Percentiles rank a stretch among this genome's conserved stretches.
Evolutionary conservation across 2,113 vertebrate genomes (phyloP).

Genomic region (Pelodiscus sinensis): DNA sequence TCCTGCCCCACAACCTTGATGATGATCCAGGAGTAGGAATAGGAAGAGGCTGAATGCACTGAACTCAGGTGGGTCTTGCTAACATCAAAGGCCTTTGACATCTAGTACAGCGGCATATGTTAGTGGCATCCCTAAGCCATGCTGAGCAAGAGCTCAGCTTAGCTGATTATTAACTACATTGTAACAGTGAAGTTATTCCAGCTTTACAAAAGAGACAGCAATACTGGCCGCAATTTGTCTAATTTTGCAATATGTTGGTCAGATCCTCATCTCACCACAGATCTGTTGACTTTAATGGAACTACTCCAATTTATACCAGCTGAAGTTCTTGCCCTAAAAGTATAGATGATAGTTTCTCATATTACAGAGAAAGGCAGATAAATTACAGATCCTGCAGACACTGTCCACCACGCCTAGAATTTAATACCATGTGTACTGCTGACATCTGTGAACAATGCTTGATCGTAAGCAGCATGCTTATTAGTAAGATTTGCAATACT

Average conservation of each 20-base stretch:
- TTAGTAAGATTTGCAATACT: background rate
- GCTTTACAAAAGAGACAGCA: background rate
- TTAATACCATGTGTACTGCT: fast-evolving
- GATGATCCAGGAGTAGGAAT: background rate
- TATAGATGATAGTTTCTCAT: background rate
- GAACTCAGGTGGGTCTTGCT: background rate
- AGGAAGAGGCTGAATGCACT: background rate
- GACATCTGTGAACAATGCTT: background rate
- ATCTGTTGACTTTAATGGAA: fast-evolving
- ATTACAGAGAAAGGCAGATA: fast-evolving
- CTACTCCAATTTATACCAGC: fast-evolving
- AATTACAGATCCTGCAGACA: fast-evolving
- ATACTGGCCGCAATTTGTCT: background rate
- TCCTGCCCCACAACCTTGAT: background rate
- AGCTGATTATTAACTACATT: background rate
- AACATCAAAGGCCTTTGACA: background rate
- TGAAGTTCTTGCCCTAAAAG: fast-evolving
- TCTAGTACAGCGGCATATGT: background rate
- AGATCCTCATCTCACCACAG: fast-evolving
- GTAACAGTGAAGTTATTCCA: background rate
- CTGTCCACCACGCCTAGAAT: fast-evolving
- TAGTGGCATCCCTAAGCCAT: background rate
- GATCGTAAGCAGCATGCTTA: background rate
- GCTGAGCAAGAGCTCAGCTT: too few relatives aligned
- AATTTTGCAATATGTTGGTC: background rate